Evolutionary conservation across 1,140 invertebrate species (phyloP), one percentile per base, ranked within the genome.

Genomic region (Diplogasteroides magnus): DNA sequence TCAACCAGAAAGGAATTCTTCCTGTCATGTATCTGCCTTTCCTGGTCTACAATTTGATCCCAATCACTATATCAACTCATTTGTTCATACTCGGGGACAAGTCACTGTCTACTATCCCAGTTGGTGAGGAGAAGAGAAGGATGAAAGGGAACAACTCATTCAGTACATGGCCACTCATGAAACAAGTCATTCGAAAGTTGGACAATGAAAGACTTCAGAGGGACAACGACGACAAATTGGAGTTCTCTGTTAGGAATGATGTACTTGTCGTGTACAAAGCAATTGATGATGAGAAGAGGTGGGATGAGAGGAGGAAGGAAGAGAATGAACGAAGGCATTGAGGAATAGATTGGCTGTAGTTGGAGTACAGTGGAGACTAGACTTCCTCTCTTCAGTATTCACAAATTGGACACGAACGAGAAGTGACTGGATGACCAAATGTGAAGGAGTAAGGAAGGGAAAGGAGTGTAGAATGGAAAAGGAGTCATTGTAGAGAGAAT

Each of bases 401-500:
- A 32, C 31, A 25, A 72, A 74, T 28, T 67, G 59, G 66, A 74
- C 64, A 25, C 55, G 55, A 25, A 48, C 29, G 28, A 59, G 63
- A 19, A 28, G n/a, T 2, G 63, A 65, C 29, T 74, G 72, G 72
- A 63, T 55, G 14, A 28, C 59, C 1, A 64, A 69, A 23, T 66
- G 68, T 15, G 61, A 72, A 37, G 69, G 56, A n/a, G 15, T 23
- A 15, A 0, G 56, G 15, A 2, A 60, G 48, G 11, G 15, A 19
- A 31, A 15, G 23, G 3, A 25, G 0, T 14, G 3, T 1, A 56
- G 15, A 56, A 15, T 37, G n/a, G n/a, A n/a, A n/a, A n/a, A n/a
- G n/a, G 27, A 29, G 13, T 31, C 25, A 55, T 59, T 64, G 37
- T 92, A 75, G 94, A 86, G 59, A 94, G 88, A 63, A 90, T 91